Percentiles rank a stretch among this genome's conserved stretches.
These are phyloP conservation scores for Eupeodes corollae DNA, from an alignment of 1,140 invertebrate genomes.

Conservation along the genomic window DNA sequence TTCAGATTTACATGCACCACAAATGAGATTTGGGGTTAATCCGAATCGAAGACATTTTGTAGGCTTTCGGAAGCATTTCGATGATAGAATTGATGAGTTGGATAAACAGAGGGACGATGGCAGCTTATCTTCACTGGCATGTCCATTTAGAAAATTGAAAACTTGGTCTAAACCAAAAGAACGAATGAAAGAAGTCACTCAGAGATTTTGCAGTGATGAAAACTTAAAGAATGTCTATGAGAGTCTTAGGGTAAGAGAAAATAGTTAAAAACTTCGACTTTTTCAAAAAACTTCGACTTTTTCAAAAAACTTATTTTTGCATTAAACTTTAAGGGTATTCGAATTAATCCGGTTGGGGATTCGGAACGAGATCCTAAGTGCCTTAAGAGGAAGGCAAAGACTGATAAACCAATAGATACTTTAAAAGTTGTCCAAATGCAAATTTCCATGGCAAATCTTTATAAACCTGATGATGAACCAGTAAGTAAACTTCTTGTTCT, in stretches of 20 bases:
- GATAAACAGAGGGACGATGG: slow-evolving; percentile 14
- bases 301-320: too few species aligned
- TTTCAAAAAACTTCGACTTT: too few species aligned
- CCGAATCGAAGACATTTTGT: slow-evolving; percentile 37
- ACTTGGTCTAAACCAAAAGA: slow-evolving; percentile 29
- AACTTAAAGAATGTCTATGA: slow-evolving; percentile 28
- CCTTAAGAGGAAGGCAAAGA: slow-evolving; percentile 8
- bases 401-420: too few species aligned
- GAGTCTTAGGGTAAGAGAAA: slow-evolving; percentile 11
- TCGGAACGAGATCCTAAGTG: not conserved
- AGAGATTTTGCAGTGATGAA: slow-evolving; percentile 28
- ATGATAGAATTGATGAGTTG: slow-evolving; percentile 29
- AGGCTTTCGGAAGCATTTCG: slow-evolving; percentile 18
- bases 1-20: slow-evolving; percentile 43
- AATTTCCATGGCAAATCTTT: too few species aligned
- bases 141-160: slow-evolving; percentile 26
- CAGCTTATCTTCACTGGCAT: slow-evolving; percentile 13
- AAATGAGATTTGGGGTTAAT: slow-evolving; percentile 41
- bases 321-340: not conserved
- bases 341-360: not conserved
- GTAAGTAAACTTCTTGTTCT: too few species aligned
- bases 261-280: too few species aligned
- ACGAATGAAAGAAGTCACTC: slow-evolving; percentile 21
- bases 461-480: too few species aligned
- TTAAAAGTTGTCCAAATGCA: too few species aligned